These are phyloP conservation scores for Perca fluviatilis DNA, from an alignment of 2,113 vertebrate species.

Conservation along the genomic window DNA sequence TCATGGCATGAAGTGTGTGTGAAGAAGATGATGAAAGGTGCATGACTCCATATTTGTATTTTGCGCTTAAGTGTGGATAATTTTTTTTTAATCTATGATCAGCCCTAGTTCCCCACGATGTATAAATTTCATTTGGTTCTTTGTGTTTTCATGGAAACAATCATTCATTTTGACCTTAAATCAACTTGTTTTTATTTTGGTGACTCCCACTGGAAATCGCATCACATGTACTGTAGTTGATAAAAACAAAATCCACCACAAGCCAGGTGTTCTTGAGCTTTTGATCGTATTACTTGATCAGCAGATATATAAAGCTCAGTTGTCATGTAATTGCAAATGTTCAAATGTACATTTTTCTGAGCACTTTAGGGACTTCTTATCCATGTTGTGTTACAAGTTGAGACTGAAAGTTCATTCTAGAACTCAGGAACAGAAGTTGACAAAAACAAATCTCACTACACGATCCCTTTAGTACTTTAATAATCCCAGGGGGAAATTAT, in stretches of 20 bases:
- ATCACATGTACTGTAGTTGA: background rate
- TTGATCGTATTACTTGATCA: background rate
- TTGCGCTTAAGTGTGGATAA: background rate
- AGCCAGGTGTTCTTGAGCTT: slow-evolving; percentile 1
- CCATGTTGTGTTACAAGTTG: background rate
- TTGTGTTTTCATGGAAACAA: slow-evolving; percentile 3
- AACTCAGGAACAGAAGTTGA: background rate
- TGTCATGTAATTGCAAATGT: background rate
- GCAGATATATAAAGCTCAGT: background rate
- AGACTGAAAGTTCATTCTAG: background rate
- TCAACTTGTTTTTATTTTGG: background rate
- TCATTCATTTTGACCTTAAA: background rate
- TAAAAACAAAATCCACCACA: background rate
- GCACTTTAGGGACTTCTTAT: background rate
- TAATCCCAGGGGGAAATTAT: no score
- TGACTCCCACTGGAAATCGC: background rate
- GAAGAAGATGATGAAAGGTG: slow-evolving; percentile 10
- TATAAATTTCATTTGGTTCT: background rate
- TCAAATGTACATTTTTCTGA: background rate
- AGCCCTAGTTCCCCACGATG: background rate
- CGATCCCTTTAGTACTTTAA: no score
- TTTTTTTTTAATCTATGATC: background rate
- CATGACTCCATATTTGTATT: slow-evolving; percentile 25
- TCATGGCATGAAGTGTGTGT: slow-evolving; percentile 9
- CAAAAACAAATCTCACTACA: no score